phyloP scores from a whole-genome alignment of 2,888 invertebrate genomes.

The Erpobdella octoculata region DNA sequence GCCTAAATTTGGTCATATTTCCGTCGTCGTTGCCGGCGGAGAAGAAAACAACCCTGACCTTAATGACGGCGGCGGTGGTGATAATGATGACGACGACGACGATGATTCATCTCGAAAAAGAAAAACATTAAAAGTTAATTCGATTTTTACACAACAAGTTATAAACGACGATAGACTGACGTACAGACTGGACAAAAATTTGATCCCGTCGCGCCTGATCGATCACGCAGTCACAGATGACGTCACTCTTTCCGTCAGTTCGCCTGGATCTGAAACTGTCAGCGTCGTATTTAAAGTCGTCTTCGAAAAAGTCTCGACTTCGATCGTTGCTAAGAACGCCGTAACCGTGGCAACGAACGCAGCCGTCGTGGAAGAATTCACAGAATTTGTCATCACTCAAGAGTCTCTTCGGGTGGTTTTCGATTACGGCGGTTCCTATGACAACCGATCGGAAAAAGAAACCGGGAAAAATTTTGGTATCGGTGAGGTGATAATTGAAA shows the following conservation, averaged over 20 bases:
- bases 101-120: neutral
- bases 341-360: neutral
- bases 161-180: neutral
- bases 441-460: neutral
- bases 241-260: neutral
- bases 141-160: neutral
- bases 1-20: neutral
- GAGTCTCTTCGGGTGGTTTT: neutral
- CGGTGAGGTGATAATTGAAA: neutral
- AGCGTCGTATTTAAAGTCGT: neutral
- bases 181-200: neutral
- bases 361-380: conserved; percentile 14
- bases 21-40: neutral
- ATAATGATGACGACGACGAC: neutral
- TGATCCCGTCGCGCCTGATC: neutral
- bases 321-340: neutral
- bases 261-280: neutral
- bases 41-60: neutral
- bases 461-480: neutral
- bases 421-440: neutral
- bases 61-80: too few species aligned
- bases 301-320: neutral
- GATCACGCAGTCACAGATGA: neutral
- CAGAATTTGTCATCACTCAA: neutral
- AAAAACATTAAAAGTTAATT: neutral